Evolutionary conservation across 2,797 vertebrate species (phyloP), one percentile per base, ranked within the genome.

Genomic region (Parauchenoglanis ngamensis): DNA sequence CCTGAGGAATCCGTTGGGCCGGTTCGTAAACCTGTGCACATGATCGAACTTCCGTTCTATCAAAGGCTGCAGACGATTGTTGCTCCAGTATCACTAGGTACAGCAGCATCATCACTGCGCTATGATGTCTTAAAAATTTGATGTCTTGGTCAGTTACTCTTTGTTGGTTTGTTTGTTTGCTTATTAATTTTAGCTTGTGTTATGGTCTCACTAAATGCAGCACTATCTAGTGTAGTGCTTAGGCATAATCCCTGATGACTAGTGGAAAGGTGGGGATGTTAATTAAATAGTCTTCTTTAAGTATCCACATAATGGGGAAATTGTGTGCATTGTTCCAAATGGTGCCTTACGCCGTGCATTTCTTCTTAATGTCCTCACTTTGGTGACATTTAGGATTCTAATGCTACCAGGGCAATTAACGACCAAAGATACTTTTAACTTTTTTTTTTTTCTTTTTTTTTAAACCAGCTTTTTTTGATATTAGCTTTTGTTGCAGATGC

Each of bases 11-110:
- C 59, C 82, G n/a, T 72, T 25, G 63, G 28, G n/a, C 94, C 94
- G 0, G 76, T 94, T 87, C 94, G 94, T 92, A 92, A 93, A 0
- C 94, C 95, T 92, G 95, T 96, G 35, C 95, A 96, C 31, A 92
- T 97, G 92, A 95, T 96, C n/a, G 95, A 95, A 49, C 91, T 97
- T 40, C 96, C 96, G 67, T 97, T 97, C 91, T 97, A 96, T 0
- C 96, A 95, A 0, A 96, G 95, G n/a, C 88, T 97, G 93, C 96
- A 97, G 0, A 96, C 96, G 54, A 72, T 97, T 85, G 84, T 97
- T 93, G 95, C 96, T 89, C 97, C 96, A 0, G 95, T 96, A 0
- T 94, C 96, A 25, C 81, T 97, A 61, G 94, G 96, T 97, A 94
- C 94, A 95, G 63, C 6, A 56, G 44, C 21, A 21, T 23, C 59